Conservation (phyloP, 2,797 vertebrate genomes). For the Spheniscus humboldti region DNA sequence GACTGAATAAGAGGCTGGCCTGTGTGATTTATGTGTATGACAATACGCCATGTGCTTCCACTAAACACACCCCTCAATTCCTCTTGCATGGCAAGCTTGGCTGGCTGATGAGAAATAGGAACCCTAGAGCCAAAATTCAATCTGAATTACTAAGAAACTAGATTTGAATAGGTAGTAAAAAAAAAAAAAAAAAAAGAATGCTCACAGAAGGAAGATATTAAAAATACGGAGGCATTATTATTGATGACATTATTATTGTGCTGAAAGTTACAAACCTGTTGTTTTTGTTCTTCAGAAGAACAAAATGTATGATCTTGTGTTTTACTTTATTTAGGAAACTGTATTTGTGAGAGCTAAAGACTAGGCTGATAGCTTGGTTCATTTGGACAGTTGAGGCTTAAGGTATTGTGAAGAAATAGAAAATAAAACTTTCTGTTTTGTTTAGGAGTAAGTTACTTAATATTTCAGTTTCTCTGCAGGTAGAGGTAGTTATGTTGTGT, state of each 20-base stretch:
- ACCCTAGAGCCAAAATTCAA: not conserved
- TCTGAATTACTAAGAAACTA: not conserved
- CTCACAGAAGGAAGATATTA: not conserved
- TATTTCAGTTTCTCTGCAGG: not conserved
- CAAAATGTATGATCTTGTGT: not conserved
- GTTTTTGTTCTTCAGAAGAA: not conserved
- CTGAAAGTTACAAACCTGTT: not conserved
- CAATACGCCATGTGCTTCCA: not conserved
- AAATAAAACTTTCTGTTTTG: not conserved
- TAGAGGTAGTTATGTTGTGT: not conserved
- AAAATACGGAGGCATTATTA: not conserved
- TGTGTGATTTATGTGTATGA: rapidly evolving
- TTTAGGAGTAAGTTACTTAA: not conserved
- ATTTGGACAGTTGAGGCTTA: not conserved
- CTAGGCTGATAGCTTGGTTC: not conserved
- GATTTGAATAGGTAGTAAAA: not conserved
- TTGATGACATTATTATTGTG: not conserved
- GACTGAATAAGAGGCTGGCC: not conserved
- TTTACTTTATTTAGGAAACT: not conserved
- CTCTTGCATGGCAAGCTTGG: not conserved
- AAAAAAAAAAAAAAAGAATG: not conserved
- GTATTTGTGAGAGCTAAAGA: not conserved
- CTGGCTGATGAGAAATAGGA: not conserved
- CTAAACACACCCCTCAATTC: not conserved
- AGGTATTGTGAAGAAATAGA: not conserved